These are phyloP conservation scores for Upupa epops DNA, from an alignment of 2,113 vertebrate species.

Conservation along the genomic window DNA sequence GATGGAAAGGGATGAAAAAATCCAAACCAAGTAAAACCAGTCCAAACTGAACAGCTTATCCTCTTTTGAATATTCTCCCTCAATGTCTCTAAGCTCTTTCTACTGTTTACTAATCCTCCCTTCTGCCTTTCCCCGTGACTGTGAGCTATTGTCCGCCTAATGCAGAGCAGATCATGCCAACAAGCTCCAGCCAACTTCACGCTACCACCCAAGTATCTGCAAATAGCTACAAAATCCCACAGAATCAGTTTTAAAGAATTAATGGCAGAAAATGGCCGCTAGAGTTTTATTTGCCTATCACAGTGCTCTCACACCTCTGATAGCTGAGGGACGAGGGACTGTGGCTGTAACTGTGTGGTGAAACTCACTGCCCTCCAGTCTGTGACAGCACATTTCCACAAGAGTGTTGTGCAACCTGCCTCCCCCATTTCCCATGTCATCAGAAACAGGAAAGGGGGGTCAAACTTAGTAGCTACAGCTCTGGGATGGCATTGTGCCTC, in stretches of 20 bases:
- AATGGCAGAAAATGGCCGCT: not conserved
- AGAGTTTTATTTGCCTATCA: not conserved
- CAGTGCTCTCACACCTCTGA: not conserved
- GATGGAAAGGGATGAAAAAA: not conserved
- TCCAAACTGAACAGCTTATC: not conserved
- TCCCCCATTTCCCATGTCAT: not conserved
- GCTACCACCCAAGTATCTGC: not conserved
- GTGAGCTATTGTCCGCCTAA: slow-evolving; percentile 21
- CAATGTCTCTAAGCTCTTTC: not conserved
- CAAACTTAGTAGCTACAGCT: not conserved
- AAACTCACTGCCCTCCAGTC: not conserved
- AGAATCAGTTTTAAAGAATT: not conserved
- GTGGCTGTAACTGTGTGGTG: not conserved
- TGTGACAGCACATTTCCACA: accelerated
- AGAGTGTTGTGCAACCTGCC: not conserved
- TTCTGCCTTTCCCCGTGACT: not conserved
- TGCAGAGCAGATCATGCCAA: not conserved
- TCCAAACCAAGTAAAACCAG: not conserved
- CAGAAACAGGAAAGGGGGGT: not conserved
- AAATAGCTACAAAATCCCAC: slow-evolving; percentile 16
- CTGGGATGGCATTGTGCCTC: accelerated
- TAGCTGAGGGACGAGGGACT: not conserved
- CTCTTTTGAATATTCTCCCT: not conserved
- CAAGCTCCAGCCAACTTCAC: not conserved
- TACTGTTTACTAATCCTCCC: not conserved